Base-by-base conservation (phyloP, 1,140 invertebrate genomes). In the Heterodera carotae region DNA sequence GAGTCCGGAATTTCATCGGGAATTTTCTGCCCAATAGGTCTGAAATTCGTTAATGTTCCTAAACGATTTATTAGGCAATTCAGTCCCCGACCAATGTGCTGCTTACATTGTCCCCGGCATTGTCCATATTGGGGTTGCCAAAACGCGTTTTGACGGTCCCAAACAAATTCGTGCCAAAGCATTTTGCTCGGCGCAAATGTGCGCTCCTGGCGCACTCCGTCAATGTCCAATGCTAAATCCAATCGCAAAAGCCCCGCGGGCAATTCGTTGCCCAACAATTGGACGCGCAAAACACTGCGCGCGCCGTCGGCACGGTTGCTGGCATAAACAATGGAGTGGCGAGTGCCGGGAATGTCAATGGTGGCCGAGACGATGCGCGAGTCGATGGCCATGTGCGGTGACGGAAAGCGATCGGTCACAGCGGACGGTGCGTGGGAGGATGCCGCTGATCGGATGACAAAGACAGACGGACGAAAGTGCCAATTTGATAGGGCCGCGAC, bases 81-180 rank as follows among this genome's bases (percentile, higher is more conserved):
- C n/a, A n/a, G n/a, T n/a, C n/a, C n/a, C n/a, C n/a, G n/a, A n/a
- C n/a, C n/a, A n/a, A n/a, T n/a, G n/a, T n/a, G n/a, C n/a, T n/a
- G 34, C 69, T 36, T 22, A 76, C 75, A 31, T 34, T 33, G 53
- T 15, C 27, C 75, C 48, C 39, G 53, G 25, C 56, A 31, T 10
- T 27, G n/a, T 43, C 75, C 75, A 33, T 56, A 76, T 33, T 76
- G 76, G 33, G n/a, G 36, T 53, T 76, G 67, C 39, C 69, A 36
- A 76, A 75, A 76, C n/a, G 76, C 48, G 34, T 76, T 76, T 34
- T 43, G 34, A 25, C 69, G 71, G 53, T 76, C 75, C 75, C 75
- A 76, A 27, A 22, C 56, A n/a, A 76, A 76, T 31, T 68, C 59
- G 25, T 76, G 70, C 27, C 25, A 31, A 53, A 76, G 53, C 39